Percentiles rank a stretch among this genome's conserved stretches.
These are phyloP conservation scores for Liasis olivaceus DNA, from an alignment of 2,797 vertebrate species.

Conservation along the genomic window DNA sequence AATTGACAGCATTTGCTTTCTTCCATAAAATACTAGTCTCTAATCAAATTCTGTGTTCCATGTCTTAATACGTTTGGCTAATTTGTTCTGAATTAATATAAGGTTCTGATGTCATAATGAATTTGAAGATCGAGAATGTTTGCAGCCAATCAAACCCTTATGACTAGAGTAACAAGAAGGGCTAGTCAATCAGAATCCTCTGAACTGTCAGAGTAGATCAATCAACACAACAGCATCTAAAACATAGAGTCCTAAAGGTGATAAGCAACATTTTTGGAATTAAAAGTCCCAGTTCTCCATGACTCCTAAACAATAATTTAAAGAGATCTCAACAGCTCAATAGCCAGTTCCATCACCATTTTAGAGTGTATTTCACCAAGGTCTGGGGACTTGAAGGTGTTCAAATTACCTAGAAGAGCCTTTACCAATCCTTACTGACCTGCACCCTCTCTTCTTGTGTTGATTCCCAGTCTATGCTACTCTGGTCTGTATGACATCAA, in stretches of 20 bases:
- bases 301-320: not conserved
- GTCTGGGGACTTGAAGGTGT: not conserved
- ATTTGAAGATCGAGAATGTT: too few species aligned
- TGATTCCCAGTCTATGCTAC: not conserved
- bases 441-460: not conserved
- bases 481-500: not conserved
- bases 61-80: not conserved
- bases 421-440: not conserved
- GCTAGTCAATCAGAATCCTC: not conserved
- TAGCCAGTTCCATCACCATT: not conserved
- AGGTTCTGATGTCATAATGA: not conserved
- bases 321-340: not conserved
- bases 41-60: not conserved
- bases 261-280: not conserved
- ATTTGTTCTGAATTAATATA: not conserved
- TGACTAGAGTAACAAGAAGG: not conserved
- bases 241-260: not conserved
- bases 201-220: not conserved
- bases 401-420: not conserved
- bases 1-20: conserved; percentile 26
- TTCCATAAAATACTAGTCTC: not conserved
- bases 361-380: not conserved
- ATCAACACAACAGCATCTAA: not conserved
- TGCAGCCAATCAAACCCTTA: not conserved
- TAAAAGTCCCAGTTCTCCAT: not conserved